Conservation (phyloP, 2,888 invertebrate species). For the Nephrotoma flavescens region DNA sequence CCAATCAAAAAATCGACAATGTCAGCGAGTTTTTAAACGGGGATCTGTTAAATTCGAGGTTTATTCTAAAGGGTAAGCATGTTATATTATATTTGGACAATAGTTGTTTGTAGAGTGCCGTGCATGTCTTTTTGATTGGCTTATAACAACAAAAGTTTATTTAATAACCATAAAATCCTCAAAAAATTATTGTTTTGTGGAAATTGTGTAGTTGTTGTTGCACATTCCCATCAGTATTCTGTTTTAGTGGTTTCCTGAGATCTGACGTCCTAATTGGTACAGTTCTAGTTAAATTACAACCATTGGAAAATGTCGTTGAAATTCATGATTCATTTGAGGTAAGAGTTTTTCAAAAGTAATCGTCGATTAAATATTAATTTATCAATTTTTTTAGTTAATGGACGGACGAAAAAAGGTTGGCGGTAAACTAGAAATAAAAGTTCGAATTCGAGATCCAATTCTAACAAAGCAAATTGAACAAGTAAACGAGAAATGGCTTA, state of each 20-base stretch:
- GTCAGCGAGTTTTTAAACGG: slow-evolving; percentile 75
- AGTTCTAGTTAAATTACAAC: slow-evolving; percentile 68
- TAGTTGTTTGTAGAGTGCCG: neutral
- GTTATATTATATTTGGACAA: neutral
- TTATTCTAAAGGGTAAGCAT: slow-evolving; percentile 72
- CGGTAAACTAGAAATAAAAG: slow-evolving; percentile 78
- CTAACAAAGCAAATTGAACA: slow-evolving; percentile 78
- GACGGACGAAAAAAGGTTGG: slow-evolving; percentile 79
- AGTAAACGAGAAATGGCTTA: slow-evolving; percentile 82
- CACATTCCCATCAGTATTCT: slow-evolving; percentile 21
- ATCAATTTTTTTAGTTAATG: slow-evolving; percentile 50
- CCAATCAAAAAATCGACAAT: slow-evolving; percentile 61
- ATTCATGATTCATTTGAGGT: slow-evolving; percentile 89
- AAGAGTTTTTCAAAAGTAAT: slow-evolving; percentile 32
- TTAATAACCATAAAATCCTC: neutral
- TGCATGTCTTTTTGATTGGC: neutral
- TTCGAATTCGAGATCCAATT: slow-evolving; percentile 77
- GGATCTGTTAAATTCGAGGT: slow-evolving; percentile 84
- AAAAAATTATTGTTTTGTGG: slow-evolving; percentile 2
- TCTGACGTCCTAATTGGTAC: slow-evolving; percentile 76
- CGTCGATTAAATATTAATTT: slow-evolving; percentile 10
- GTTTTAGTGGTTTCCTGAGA: slow-evolving; percentile 88
- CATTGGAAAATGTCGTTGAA: slow-evolving; percentile 76
- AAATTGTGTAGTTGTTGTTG: slow-evolving; percentile 3
- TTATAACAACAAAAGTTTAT: neutral